Evolutionary conservation across 2,113 vertebrate genomes (phyloP), one percentile per base, ranked within the genome.

Genomic region (Myotis lucifugus): DNA sequence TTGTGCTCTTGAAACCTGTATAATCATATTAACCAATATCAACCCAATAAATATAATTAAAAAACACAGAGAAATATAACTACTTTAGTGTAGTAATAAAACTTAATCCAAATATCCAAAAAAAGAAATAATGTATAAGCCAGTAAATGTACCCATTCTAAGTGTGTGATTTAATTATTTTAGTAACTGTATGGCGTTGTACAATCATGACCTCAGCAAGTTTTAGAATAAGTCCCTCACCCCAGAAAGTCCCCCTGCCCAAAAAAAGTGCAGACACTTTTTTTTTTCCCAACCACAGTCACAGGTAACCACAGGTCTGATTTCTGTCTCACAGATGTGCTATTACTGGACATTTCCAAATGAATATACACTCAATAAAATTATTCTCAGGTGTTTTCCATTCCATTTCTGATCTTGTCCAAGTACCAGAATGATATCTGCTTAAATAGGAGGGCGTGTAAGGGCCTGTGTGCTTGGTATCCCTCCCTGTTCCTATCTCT

Each of bases 11-110:
- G 14, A 27, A 73, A 25, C 23, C 40, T 73, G 42, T 46, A 29
- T 29, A 46, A 48, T 27, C 42, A 17, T 46, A 29, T 29, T 46
- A 46, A 15, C 25, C 25, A 27, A 15, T 46, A 37, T 29, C 40
- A 74, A 14, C 25, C 72, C 27, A 48, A 74, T 46, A 74, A 74
- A 74, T 17, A 46, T 29, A 46, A 42, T 37, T 70, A 17, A 74
- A 95, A 93, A 85, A 87, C 11, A 84, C 7, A 50, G 19, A 37
- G 72, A 40, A 18, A 64, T 90, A 4, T 13, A 42, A 61, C 37
- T 70, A 92, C 2, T 42, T 89, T 42, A 6, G n/a, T 13, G 2
- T 27, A 1, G 67, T 82, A 83, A 76, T 25, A 84, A 81, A 86
- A 88, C 13, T 83, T 93, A 9, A 84, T 27, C 19, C 8, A 56